A percentile compares a stretch with the other conserved stretches of the same genome.
These are phyloP conservation scores for Struthidea cinerea DNA, from an alignment of 2,113 vertebrate genomes.

Conservation along the genomic window DNA sequence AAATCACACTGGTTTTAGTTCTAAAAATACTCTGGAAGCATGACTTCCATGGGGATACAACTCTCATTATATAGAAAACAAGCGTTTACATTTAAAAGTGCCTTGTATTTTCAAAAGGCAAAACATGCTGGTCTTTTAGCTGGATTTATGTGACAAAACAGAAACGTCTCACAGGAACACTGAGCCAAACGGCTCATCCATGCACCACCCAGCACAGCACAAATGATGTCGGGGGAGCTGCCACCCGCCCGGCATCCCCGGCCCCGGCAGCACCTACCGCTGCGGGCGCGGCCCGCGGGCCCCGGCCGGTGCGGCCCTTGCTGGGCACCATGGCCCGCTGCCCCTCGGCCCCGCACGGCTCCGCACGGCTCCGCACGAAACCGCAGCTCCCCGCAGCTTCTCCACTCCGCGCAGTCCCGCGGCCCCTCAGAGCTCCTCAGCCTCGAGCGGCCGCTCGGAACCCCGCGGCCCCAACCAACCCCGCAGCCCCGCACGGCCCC, in stretches of 20 bases:
- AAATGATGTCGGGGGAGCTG: accelerated
- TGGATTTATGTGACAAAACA: accelerated
- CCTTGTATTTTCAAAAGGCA: neutral
- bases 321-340: conserved; percentile 69
- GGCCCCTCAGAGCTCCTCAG: neutral
- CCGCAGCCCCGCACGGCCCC: accelerated
- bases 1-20: accelerated
- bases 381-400: neutral
- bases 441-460: no score
- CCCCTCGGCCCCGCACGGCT: neutral
- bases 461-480: neutral
- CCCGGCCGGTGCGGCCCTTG: conserved; percentile 58
- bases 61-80: no score
- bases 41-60: accelerated
- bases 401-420: neutral
- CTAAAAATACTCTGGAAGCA: neutral
- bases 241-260: neutral
- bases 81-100: accelerated
- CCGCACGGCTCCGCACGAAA: neutral
- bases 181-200: accelerated
- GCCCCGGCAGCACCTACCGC: conserved; percentile 18
- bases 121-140: neutral
- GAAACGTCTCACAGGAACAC: accelerated
- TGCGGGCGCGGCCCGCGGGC: conserved; percentile 29
- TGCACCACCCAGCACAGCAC: accelerated